Percentiles rank a stretch among this genome's conserved stretches.
Conservation (phyloP, 2,113 vertebrate species). For the Anthoscopus minutus region DNA sequence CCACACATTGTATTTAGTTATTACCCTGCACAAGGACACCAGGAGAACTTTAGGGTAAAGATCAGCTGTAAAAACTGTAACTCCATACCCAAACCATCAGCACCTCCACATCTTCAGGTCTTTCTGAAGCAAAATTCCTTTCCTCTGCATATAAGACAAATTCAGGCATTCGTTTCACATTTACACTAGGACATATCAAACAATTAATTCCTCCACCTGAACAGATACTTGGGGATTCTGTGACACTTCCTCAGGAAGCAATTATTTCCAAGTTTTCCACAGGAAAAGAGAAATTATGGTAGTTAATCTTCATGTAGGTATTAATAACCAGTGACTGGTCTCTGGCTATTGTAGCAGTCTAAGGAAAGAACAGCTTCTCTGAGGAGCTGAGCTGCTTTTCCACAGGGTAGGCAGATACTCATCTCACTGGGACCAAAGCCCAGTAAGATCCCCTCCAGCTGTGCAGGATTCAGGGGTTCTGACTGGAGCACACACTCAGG, state of each 20-base stretch:
- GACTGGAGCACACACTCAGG: background rate
- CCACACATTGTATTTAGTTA: background rate
- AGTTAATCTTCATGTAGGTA: background rate
- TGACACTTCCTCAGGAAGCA: background rate
- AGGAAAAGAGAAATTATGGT: background rate
- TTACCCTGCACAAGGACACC: background rate
- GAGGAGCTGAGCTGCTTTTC: background rate
- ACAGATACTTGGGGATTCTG: background rate
- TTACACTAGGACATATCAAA: background rate
- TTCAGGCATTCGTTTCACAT: background rate
- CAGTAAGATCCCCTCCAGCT: background rate
- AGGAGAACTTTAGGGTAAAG: background rate
- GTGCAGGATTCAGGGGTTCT: background rate
- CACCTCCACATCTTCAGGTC: background rate
- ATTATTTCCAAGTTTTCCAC: background rate
- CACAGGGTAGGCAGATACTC: accelerated
- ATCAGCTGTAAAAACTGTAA: background rate
- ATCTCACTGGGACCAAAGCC: background rate
- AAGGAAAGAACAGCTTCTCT: background rate
- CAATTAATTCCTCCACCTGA: background rate
- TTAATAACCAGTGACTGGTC: background rate
- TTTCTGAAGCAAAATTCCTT: background rate
- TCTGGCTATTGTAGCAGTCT: background rate
- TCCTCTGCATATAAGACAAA: background rate
- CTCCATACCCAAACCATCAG: background rate